Percentiles rank a stretch among this genome's conserved stretches.
Conservation (phyloP, 2,113 vertebrate species). For the Lasiurus cinereus region DNA sequence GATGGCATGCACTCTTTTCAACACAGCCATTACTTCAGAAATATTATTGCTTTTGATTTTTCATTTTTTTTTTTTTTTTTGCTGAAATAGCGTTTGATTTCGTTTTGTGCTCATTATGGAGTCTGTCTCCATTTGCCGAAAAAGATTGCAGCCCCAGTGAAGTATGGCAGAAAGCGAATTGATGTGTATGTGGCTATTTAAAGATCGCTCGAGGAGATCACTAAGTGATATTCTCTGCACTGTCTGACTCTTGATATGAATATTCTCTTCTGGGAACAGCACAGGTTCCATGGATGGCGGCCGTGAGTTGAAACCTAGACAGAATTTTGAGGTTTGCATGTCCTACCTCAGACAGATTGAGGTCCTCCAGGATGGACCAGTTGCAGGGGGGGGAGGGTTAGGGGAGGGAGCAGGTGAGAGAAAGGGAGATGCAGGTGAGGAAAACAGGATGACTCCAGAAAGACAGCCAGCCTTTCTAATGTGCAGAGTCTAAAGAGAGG, state of each 20-base stretch:
- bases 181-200: constrained; percentile 69
- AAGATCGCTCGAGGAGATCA: constrained; percentile 62
- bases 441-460: neutral
- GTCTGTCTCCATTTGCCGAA: constrained; percentile 68
- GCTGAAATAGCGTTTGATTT: constrained; percentile 59
- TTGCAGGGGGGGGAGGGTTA: neutral
- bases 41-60: constrained; percentile 81
- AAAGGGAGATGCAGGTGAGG: neutral
- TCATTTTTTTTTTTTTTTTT: constrained; percentile 80
- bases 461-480: neutral
- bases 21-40: constrained; percentile 73
- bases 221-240: constrained; percentile 61
- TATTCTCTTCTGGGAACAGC: neutral
- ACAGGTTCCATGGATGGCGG: neutral
- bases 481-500: neutral
- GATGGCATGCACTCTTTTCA: constrained; percentile 80
- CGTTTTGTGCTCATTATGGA: constrained; percentile 77
- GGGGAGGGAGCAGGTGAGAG: neutral
- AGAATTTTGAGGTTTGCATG: neutral
- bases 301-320: neutral
- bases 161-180: constrained; percentile 75
- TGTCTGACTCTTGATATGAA: constrained; percentile 59
- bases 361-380: neutral
- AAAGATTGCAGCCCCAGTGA: constrained; percentile 64
- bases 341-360: neutral